Percentiles rank a stretch among this genome's conserved stretches.
phyloP scores from a whole-genome alignment of 2,797 vertebrate species.

The Rhinophrynus dorsalis region DNA sequence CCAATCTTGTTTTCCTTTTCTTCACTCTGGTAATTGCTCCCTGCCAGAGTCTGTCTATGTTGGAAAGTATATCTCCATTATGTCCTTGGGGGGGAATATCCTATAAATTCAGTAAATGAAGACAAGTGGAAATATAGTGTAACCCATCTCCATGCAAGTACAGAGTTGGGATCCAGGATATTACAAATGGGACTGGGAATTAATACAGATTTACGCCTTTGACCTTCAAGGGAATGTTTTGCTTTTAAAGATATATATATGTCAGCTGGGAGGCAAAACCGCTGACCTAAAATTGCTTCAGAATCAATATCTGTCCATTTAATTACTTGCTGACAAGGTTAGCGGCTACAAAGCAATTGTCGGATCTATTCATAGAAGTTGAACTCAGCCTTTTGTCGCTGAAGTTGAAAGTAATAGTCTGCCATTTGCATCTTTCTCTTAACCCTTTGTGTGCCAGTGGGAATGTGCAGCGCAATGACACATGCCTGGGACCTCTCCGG shows the following conservation, averaged over 20 bases:
- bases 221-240: slow-evolving; percentile 3
- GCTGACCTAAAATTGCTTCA: slow-evolving; percentile 17
- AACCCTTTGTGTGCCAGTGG: too few species aligned
- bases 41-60: too few species aligned
- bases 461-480: too few species aligned
- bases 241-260: neutral
- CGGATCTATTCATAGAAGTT: slow-evolving; percentile 1
- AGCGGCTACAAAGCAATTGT: slow-evolving; percentile 8
- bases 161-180: neutral
- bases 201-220: neutral
- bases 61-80: too few species aligned
- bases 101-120: too few species aligned
- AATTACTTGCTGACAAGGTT: slow-evolving; percentile 18
- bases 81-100: too few species aligned
- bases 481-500: too few species aligned
- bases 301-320: slow-evolving; percentile 26
- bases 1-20: too few species aligned
- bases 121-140: neutral
- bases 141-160: neutral
- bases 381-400: neutral
- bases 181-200: neutral
- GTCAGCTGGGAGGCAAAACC: neutral
- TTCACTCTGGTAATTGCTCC: too few species aligned
- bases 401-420: neutral
- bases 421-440: neutral